Conservation (phyloP, 2,888 invertebrate species). For the Danaus chrysippus region DNA sequence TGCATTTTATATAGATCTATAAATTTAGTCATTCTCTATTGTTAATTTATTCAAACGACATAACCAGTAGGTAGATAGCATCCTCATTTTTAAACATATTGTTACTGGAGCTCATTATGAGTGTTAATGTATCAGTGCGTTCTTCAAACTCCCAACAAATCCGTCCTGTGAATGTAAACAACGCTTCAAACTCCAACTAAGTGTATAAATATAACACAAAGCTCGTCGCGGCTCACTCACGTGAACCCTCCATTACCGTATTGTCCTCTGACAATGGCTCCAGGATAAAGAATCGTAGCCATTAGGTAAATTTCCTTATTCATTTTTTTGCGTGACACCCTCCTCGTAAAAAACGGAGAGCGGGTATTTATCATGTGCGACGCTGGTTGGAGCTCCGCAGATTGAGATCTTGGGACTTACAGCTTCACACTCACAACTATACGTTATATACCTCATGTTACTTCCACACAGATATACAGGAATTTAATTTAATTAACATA, state of each 20-base stretch:
- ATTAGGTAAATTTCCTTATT: slow-evolving; percentile 80
- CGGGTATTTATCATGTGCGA: slow-evolving; percentile 66
- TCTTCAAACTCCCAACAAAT: background rate
- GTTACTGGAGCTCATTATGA: background rate
- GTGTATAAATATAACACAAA: slow-evolving; percentile 47
- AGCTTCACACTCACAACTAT: slow-evolving; percentile 34
- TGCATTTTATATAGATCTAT: too few species aligned
- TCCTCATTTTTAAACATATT: too few species aligned
- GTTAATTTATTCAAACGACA: too few species aligned
- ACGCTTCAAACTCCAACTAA: slow-evolving; percentile 18
- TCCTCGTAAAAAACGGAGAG: slow-evolving; percentile 64
- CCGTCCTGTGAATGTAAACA: slow-evolving; percentile 8
- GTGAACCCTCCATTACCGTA: slow-evolving; percentile 76
- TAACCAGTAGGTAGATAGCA: too few species aligned
- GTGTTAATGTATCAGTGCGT: background rate
- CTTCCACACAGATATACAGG: too few species aligned
- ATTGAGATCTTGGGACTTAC: slow-evolving; percentile 63
- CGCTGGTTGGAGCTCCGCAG: slow-evolving; percentile 43
- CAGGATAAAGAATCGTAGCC: slow-evolving; percentile 76
- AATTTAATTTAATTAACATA: too few species aligned
- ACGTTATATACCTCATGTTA: slow-evolving; percentile 8
- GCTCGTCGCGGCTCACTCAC: slow-evolving; percentile 62
- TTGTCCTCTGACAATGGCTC: slow-evolving; percentile 74
- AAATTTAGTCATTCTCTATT: too few species aligned
- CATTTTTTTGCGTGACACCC: slow-evolving; percentile 77